Conservation (phyloP, 2,888 invertebrate genomes). For the Tanytarsus gracilentus region DNA sequence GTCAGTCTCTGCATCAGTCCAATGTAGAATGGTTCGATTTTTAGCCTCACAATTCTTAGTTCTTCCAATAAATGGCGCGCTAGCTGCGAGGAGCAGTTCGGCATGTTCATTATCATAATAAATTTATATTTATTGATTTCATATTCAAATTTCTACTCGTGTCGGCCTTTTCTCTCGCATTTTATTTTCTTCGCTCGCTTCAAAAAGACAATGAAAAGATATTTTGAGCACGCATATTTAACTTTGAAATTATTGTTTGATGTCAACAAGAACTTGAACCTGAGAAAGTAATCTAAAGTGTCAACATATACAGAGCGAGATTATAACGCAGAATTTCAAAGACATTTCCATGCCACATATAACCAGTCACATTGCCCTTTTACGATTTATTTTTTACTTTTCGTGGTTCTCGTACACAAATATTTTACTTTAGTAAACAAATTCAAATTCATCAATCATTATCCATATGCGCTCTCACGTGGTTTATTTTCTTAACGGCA, state of each 20-base stretch:
- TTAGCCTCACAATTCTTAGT: background rate
- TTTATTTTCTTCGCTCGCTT: background rate
- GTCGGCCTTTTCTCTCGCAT: no score
- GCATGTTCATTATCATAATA: conserved; percentile 21
- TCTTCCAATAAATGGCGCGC: conserved; percentile 7
- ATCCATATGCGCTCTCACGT: background rate
- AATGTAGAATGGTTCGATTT: background rate
- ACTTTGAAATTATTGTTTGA: no score
- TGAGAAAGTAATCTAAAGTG: no score
- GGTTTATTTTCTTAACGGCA: conserved; percentile 16
- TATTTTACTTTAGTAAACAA: background rate
- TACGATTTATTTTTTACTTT: no score
- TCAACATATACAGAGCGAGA: no score
- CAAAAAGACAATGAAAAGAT: background rate
- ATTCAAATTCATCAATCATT: conserved; percentile 22
- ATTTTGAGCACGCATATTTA: background rate
- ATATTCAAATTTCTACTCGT: conserved; percentile 27
- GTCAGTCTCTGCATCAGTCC: background rate
- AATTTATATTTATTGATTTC: conserved; percentile 28
- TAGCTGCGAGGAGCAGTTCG: background rate
- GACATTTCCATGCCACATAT: no score
- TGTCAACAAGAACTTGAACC: no score
- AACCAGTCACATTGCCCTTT: no score
- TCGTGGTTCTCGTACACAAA: background rate
- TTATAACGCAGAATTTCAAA: no score